Conservation (phyloP, 1,140 invertebrate genomes). For the Drosophila hydei region DNA sequence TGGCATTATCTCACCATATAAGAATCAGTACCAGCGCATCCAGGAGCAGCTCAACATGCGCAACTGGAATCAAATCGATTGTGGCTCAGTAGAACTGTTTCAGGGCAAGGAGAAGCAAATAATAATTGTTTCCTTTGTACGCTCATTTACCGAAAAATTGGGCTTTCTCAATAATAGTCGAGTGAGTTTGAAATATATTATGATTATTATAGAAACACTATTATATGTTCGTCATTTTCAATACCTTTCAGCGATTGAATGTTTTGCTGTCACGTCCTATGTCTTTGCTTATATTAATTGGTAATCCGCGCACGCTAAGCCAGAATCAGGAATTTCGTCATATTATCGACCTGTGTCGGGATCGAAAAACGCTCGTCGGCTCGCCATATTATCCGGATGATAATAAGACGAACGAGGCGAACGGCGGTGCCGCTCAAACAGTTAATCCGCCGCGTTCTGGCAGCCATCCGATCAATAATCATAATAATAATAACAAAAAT, state of each 20-base stretch:
- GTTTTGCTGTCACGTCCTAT: conserved; percentile 93
- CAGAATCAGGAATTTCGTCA: conserved; percentile 61
- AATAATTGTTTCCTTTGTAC: conserved; percentile 92
- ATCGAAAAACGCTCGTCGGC: conserved; percentile 63
- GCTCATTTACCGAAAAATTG: conserved; percentile 87
- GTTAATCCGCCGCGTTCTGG: conserved; percentile 1
- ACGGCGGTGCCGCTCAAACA: conserved; percentile 1
- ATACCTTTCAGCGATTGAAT: conserved; percentile 88
- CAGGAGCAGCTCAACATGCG: conserved; percentile 83
- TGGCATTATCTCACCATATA: conserved; percentile 94
- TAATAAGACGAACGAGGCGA: conserved; percentile 42
- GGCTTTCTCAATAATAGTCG: conserved; percentile 90
- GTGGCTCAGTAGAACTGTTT: conserved; percentile 94
- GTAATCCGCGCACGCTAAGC: conserved; percentile 87
- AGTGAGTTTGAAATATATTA: conserved; percentile 77
- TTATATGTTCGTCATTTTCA: background rate
- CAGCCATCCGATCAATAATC: conserved; percentile 2
- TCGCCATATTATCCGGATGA: conserved; percentile 57
- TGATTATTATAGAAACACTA: too few relatives aligned
- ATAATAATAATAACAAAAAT: background rate
- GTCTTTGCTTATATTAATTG: conserved; percentile 91
- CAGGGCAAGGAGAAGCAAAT: conserved; percentile 93
- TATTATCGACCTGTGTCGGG: conserved; percentile 68
- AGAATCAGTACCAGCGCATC: conserved; percentile 87
- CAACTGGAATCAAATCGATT: conserved; percentile 85